Base-by-base conservation (phyloP, 1,140 invertebrate genomes). In the Tigriopus japonicus region DNA sequence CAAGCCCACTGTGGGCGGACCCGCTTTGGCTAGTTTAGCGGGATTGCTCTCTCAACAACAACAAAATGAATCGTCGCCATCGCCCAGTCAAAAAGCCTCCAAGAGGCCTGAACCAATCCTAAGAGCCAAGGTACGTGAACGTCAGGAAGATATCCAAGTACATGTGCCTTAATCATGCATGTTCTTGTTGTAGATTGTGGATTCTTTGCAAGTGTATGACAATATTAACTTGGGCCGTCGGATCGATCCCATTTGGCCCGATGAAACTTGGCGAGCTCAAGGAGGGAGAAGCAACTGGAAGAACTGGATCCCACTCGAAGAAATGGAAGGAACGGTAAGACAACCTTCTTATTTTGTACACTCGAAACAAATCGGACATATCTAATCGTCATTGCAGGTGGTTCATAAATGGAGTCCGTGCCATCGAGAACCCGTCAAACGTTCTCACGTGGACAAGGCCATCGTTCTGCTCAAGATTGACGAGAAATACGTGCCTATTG, bases 191-290 rank as follows among this genome's bases (percentile, higher is more conserved):
- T 67, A 83, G 81, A 85, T 86, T 63, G 74, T 79, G 62, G 85
- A 87, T 73, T 79, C 81, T 3, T 81, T 79, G 71, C 77, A 82
- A 69, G 84, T 89, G 6, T 93, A 87, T 68, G 87, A 93, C 69
- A 86, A 84, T 56, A 84, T 94, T 43, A 93, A 95, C 71, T 73
- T 90, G 58, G 86, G 86, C 17, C 75, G 87, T 54, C 75, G 86
- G 56, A 89, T 91, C 54, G 89, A 93, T 69, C 87, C 93, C 0
- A 78, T 83, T 51, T 94, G 91, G 90, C 90, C 91, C 0, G 84
- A 84, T 66, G 87, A 91, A 65, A 79, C 80, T 52, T 88, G 91
- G 83, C 73, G 87, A 62, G 78, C 80, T 59, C 78, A 81, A 64
- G 90, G 90, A n/a, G 89, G 90, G 0, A 77, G 86, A 60, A 83